Conservation (phyloP, 2,113 vertebrate genomes). For the Lichenostomus cassidix region DNA sequence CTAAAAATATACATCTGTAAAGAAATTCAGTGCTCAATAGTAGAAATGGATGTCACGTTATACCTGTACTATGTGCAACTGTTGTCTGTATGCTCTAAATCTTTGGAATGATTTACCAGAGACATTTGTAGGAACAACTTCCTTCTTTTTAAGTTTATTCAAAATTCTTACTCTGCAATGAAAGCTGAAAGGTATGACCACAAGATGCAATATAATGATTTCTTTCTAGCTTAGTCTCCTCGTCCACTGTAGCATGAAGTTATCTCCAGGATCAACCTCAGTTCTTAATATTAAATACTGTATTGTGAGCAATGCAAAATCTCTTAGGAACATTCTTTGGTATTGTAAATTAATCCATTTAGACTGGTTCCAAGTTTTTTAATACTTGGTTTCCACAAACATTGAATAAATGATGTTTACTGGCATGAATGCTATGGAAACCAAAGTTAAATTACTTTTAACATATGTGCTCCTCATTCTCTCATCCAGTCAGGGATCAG, state of each 20-base stretch:
- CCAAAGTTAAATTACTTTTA: background rate
- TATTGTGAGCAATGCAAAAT: background rate
- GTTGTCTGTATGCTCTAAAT: constrained; percentile 44
- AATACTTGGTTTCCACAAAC: background rate
- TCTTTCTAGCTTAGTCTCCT: background rate
- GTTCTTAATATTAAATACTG: background rate
- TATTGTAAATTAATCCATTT: background rate
- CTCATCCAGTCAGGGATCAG: background rate
- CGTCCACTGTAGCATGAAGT: background rate
- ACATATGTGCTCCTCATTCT: background rate
- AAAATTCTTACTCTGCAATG: background rate
- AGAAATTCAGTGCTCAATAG: constrained; percentile 50
- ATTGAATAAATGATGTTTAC: background rate
- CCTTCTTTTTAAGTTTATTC: background rate
- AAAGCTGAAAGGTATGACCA: background rate
- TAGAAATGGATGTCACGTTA: constrained; percentile 31
- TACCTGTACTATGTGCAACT: constrained; percentile 48
- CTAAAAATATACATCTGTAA: constrained; percentile 1
- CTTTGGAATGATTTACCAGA: constrained; percentile 43
- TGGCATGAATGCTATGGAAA: background rate
- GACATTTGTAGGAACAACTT: constrained; percentile 35
- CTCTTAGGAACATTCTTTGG: background rate
- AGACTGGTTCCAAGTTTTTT: background rate
- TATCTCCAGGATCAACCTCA: background rate
- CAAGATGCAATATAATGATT: background rate